Base-by-base conservation (phyloP, 2,113 vertebrate genomes). In the Nyctibius bracteatus region DNA sequence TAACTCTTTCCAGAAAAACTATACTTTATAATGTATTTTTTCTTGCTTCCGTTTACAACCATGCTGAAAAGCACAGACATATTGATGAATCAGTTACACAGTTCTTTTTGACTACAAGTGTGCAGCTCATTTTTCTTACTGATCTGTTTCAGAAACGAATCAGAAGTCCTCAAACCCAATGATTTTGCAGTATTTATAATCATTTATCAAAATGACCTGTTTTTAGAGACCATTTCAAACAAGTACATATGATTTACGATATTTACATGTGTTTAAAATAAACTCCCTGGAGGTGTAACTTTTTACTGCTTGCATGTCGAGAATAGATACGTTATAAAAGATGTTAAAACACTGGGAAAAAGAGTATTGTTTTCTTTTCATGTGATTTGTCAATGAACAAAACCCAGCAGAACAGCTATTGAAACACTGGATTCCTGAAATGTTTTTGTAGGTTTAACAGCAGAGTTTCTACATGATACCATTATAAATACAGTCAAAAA, bases 161-260 rank as follows among this genome's bases (percentile, higher is more conserved):
- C 88, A 97, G 86, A 96, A 92, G 78, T 97, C 81, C 94, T 82
- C 96, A 94, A 97, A 97, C 81, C 47, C 90, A 96, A 94, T 43
- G 61, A 96, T 96, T 95, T 96, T 46, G 43, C 87, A 89, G 80
- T 95, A 96, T 97, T 98, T 97, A 96, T 75, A 95, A 94, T 95
- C 66, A 88, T 97, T 97, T 95, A 96, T 97, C 95, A 97, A 93
- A 97, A 97, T 97, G 72, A 97, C 80, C 92, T 96, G 86, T 96
- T 97, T 97, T 81, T 66, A 89, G 52, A 94, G 54, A 95, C 79
- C 81, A 81, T 96, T 98, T 97, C 96, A 97, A 96, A 94, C 86
- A 96, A 96, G 72, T 62, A 88, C 15, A 25, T 72, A 86, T 96
- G 95, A 95, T 97, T 96, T 97, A 97, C 96, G 97, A 68, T 96